These are phyloP conservation scores for Alouatta palliata DNA, from an alignment of 2,113 vertebrate species.

Conservation along the genomic window DNA sequence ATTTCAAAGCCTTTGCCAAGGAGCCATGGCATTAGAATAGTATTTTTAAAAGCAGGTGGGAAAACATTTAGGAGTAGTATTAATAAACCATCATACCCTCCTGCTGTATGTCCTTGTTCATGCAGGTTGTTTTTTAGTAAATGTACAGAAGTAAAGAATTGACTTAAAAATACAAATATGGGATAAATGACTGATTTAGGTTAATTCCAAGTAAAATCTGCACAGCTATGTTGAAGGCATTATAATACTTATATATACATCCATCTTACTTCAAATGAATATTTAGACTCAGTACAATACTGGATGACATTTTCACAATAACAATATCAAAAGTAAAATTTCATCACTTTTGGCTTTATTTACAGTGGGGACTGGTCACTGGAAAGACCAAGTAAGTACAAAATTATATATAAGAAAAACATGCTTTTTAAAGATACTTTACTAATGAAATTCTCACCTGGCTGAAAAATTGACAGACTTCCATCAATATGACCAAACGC, in stretches of 20 bases:
- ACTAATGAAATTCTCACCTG: conserved; percentile 85
- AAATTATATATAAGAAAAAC: background rate
- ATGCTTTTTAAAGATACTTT: background rate
- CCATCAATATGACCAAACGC: conserved; percentile 97
- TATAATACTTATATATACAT: background rate
- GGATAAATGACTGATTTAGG: background rate
- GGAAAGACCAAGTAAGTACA: background rate
- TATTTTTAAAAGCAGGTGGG: background rate
- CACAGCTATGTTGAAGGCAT: background rate
- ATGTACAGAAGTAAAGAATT: background rate
- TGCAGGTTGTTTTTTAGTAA: background rate
- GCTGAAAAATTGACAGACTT: conserved; percentile 96
- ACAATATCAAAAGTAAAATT: background rate
- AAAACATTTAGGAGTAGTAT: background rate
- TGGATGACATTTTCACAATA: background rate
- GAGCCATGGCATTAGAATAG: background rate
- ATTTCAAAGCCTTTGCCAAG: background rate
- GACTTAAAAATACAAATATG: background rate
- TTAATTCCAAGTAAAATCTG: background rate
- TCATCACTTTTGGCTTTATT: background rate
- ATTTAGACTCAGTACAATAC: background rate
- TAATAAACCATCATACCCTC: background rate
- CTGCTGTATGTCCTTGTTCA: background rate
- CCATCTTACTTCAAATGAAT: background rate
- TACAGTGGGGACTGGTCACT: too few species aligned